phyloP scores from a whole-genome alignment of 2,797 vertebrate species.

The Manis javanica region DNA sequence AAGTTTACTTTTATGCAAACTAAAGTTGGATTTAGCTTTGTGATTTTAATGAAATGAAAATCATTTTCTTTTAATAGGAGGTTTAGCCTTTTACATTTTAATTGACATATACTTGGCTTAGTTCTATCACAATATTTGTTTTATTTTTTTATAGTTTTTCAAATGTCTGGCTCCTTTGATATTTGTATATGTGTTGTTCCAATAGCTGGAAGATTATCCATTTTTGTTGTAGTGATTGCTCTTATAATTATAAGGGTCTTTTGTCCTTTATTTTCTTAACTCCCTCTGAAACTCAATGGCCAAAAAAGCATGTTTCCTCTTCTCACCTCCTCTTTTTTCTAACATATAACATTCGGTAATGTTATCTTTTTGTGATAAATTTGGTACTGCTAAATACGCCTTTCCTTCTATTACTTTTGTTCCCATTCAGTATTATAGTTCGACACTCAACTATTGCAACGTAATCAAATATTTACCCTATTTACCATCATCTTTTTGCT shows the following conservation, averaged over 20 bases:
- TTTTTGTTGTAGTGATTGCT: constrained; percentile 20
- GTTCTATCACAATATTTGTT: background rate
- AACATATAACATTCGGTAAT: background rate
- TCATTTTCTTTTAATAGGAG: background rate
- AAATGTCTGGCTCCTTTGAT: background rate
- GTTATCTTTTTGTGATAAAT: background rate
- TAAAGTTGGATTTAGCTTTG: background rate
- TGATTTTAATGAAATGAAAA: constrained; percentile 32
- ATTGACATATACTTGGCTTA: background rate
- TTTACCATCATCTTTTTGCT: background rate
- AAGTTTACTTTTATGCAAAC: background rate
- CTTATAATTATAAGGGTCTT: background rate
- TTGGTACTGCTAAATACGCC: background rate
- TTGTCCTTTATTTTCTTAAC: background rate
- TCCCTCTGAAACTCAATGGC: background rate
- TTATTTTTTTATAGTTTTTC: background rate
- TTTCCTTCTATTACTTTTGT: background rate
- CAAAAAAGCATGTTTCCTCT: background rate
- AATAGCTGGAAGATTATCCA: background rate
- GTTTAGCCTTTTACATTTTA: background rate
- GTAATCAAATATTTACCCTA: background rate
- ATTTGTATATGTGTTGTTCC: background rate
- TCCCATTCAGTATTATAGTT: background rate
- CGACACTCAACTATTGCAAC: background rate
- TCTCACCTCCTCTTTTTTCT: background rate